Conservation (phyloP, 2,113 vertebrate species). For the Rynchops niger region DNA sequence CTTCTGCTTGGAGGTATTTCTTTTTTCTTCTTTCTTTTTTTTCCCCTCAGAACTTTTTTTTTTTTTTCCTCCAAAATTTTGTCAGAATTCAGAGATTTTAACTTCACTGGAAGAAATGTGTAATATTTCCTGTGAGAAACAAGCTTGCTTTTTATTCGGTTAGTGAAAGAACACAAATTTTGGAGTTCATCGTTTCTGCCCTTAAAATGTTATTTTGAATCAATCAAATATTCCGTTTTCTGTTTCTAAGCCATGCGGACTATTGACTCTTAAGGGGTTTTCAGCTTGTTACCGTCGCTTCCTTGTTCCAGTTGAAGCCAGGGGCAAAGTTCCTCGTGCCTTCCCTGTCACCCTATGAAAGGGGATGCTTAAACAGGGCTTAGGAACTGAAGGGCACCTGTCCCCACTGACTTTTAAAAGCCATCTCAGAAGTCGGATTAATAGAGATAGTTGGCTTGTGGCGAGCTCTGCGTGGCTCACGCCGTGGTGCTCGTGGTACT, state of each 20-base stretch:
- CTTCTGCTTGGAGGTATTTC: not conserved
- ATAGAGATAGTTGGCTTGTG: not conserved
- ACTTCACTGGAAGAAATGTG: not conserved
- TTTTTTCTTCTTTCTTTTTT: no score
- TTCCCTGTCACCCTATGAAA: not conserved
- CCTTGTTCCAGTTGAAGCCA: not conserved
- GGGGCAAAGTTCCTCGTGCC: not conserved
- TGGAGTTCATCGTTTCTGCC: constrained; percentile 35
- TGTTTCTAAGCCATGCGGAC: constrained; percentile 1
- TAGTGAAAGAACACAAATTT: constrained; percentile 23
- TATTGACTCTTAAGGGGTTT: constrained; percentile 25
- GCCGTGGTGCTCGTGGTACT: not conserved
- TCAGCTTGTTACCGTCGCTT: not conserved
- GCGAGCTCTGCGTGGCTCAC: not conserved
- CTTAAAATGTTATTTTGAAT: constrained; percentile 39
- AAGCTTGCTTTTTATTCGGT: not conserved
- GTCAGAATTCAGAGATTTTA: constrained; percentile 36
- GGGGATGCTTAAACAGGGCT: not conserved
- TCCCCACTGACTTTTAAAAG: not conserved
- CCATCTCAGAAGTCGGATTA: not conserved
- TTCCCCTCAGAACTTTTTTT: not conserved
- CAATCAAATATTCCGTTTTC: constrained; percentile 56
- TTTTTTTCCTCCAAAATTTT: not conserved
- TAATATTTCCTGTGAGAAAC: constrained; percentile 32
- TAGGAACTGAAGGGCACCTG: not conserved